Base-by-base conservation (phyloP, 2,113 vertebrate genomes). In the Camelus bactrianus region DNA sequence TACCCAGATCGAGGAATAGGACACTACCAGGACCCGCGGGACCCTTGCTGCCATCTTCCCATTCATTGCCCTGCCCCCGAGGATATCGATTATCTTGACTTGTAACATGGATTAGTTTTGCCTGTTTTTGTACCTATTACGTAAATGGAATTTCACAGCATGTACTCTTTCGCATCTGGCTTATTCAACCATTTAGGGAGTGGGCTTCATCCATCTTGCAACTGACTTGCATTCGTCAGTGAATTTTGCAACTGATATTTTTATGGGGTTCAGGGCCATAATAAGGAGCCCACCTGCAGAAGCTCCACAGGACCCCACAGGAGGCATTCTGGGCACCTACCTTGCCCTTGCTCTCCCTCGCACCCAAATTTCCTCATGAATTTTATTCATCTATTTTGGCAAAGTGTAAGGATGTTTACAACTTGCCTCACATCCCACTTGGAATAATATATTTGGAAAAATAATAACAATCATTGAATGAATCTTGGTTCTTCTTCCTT, bases 1-100 rank as follows among this genome's bases (percentile, higher is more conserved):
- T 19, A 46, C 14, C 72, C 87, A 65, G 50, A 80, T 20, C 8
- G 24, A 82, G 52, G 72, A 80, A 72, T 1, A 35, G 52, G 58
- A 11, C 2, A 8, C 3, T 0, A 6, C 24, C 6, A 6, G 42
- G 35, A 38, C 12, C 1, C 3, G 12, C 1, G 9, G n/a, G 26
- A 42, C 20, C 14, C 46, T 50, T 10, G 48, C 26, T 17, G 20
- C 50, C 48, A 10, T 48, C 42, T 42, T 46, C 48, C 16, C 42
- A 14, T 64, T n/a, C 83, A 13, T 7, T 5, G 1, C 19, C 26
- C 56, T 13, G 2, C 50, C 35, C 30, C 30, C 26, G 1, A 70
- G 35, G 16, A 30, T 30, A 46, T 52, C 14, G 65, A 46, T 58
- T 11, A 50, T 24, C 60, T 4, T 56, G 48, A 26, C 42, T 83